Conservation (phyloP, 2,113 vertebrate species). For the Genyomyrus donnyi region DNA sequence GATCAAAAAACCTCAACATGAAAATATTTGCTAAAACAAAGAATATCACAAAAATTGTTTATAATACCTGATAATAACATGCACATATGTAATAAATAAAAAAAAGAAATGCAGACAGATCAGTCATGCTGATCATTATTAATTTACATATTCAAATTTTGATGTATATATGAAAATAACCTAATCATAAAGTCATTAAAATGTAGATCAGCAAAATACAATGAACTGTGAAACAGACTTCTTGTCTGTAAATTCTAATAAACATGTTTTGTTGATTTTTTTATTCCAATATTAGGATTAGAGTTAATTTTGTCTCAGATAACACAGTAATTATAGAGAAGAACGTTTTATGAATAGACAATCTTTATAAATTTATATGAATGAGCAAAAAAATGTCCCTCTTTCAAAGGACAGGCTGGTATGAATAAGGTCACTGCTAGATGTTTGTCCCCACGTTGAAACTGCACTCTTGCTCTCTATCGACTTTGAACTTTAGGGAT, state of each 20-base stretch:
- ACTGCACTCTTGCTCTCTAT: slow-evolving; percentile 30
- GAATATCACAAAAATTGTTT: not conserved
- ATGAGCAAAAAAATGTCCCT: slow-evolving; percentile 47
- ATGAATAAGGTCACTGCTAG: slow-evolving; percentile 67
- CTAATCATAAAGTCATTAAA: slow-evolving; percentile 47
- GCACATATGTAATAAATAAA: slow-evolving; percentile 48
- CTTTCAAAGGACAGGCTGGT: slow-evolving; percentile 61
- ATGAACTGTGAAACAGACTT: slow-evolving; percentile 4
- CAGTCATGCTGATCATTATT: slow-evolving; percentile 50
- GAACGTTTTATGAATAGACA: slow-evolving; percentile 22
- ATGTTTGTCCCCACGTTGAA: slow-evolving; percentile 44
- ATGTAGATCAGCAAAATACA: slow-evolving; percentile 31
- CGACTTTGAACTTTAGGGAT: slow-evolving; percentile 66
- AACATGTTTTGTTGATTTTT: slow-evolving; percentile 13
- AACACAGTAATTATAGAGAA: not conserved
- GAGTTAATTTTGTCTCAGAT: not conserved
- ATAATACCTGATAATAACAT: slow-evolving; percentile 29
- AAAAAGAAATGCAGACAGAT: slow-evolving; percentile 53
- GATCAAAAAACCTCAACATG: not conserved
- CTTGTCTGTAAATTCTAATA: slow-evolving; percentile 6
- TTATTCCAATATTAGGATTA: not conserved
- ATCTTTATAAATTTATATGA: slow-evolving; percentile 44
- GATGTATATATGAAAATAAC: slow-evolving; percentile 54
- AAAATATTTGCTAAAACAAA: not conserved
- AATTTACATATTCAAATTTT: slow-evolving; percentile 15